Base-by-base conservation (phyloP, 2,113 vertebrate species). In the Blennius ocellaris region DNA sequence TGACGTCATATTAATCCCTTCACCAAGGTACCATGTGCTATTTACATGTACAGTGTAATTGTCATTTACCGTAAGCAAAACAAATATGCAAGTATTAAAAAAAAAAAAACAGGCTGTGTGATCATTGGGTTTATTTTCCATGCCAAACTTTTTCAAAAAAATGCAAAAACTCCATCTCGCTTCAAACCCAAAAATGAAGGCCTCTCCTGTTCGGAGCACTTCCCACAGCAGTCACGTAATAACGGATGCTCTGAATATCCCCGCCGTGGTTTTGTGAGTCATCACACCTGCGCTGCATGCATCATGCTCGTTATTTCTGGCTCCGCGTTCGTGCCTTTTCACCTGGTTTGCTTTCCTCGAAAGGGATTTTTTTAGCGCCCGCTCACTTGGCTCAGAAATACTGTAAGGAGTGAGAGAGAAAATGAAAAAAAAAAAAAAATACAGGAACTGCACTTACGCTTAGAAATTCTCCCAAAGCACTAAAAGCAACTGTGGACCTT, bases 271-370 rank as follows among this genome's bases (percentile, higher is more conserved):
- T 88, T 61, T 66, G 72, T 89, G 88, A 91, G 77, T 89, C 86
- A 89, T 83, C 85, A 78, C 86, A 86, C 85, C 82, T 86, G 84
- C 62, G 50, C 78, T 63, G 73, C 69, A 73, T 83, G 84, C 81
- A 87, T 87, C 86, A 76, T 73, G 70, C 53, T 69, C 39, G 81
- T 61, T 88, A 88, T 90, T 90, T 89, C 69, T 87, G 87, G 87
- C 73, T 76, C 56, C 30, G 59, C 14, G 58, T 78, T 75, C 45
- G 30, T 71, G 73, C 66, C 76, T 85, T 84, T 85, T 81, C 79
- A 77, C 73, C 76, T 70, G 69, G n/a, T 52, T 78, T 59, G 43
- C 72, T 83, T 82, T 82, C 50, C 62, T 81, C 63, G 0, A 41
- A 69, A 62, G 59, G 71, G 68, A 30, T 30, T 30, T 30, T 69